These are phyloP conservation scores for Brachypterus glaber DNA, from an alignment of 2,888 invertebrate species.

Conservation along the genomic window DNA sequence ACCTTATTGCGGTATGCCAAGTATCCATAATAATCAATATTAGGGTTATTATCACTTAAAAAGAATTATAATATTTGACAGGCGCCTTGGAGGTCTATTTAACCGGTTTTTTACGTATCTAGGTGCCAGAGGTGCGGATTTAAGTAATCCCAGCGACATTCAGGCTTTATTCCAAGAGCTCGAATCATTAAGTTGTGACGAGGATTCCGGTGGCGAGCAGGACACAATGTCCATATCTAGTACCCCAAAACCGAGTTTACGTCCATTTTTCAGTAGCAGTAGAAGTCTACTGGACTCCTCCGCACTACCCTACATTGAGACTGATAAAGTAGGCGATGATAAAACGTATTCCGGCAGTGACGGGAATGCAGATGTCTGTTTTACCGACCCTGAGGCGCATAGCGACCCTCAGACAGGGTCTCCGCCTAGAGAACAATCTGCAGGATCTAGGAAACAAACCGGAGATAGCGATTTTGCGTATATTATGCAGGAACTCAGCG, in stretches of 20 bases:
- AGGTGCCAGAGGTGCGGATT: constrained; percentile 49
- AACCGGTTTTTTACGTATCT: constrained; percentile 9
- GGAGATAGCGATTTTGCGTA: constrained; percentile 32
- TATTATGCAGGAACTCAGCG: constrained; percentile 36
- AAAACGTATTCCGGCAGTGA: constrained; percentile 47
- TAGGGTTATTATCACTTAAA: too few species aligned
- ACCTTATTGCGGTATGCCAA: too few species aligned
- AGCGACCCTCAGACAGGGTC: constrained; percentile 52
- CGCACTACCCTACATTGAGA: constrained; percentile 28
- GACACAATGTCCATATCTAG: constrained; percentile 96
- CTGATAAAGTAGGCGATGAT: constrained; percentile 33
- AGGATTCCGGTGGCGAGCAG: constrained; percentile 88
- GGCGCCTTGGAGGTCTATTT: too few species aligned
- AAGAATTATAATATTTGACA: too few species aligned
- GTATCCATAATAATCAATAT: too few species aligned
- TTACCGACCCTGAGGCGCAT: constrained; percentile 61
- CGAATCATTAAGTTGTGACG: constrained; percentile 82
- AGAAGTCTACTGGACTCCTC: constrained; percentile 54
- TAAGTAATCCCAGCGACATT: constrained; percentile 76
- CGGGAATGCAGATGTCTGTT: constrained; percentile 43
- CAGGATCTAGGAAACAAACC: constrained; percentile 26
- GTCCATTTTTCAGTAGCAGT: constrained; percentile 92
- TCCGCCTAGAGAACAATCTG: constrained; percentile 44
- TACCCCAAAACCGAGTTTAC: constrained; percentile 90
- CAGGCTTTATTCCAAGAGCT: constrained; percentile 93